A percentile compares a stretch with the other conserved stretches of the same genome.
These are phyloP conservation scores for Platypus cylindrus DNA, from an alignment of 2,888 invertebrate species.

Conservation along the genomic window DNA sequence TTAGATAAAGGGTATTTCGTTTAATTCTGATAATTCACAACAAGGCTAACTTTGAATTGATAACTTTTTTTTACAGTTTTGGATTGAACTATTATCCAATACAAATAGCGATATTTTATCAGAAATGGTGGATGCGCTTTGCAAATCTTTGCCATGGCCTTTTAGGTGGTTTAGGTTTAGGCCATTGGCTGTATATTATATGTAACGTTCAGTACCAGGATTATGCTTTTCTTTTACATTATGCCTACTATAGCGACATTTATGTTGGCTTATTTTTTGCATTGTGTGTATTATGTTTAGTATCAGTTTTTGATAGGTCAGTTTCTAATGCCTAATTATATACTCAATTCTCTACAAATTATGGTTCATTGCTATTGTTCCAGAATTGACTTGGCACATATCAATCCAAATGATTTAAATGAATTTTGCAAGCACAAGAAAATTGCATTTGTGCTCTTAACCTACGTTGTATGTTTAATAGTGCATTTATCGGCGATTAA, in stretches of 20 bases:
- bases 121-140: slow-evolving; percentile 41
- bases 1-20: slow-evolving; percentile 10
- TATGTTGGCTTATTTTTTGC: slow-evolving; percentile 41
- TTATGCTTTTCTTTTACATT: slow-evolving; percentile 28
- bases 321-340: slow-evolving; percentile 14
- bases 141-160: slow-evolving; percentile 47
- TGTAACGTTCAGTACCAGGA: slow-evolving; percentile 36
- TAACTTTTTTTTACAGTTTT: not conserved
- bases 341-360: not conserved
- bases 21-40: not conserved
- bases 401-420: slow-evolving; percentile 22
- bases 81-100: slow-evolving; percentile 33
- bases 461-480: slow-evolving; percentile 28
- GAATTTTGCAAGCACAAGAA: slow-evolving; percentile 27
- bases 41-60: not conserved
- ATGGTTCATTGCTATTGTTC: slow-evolving; percentile 15
- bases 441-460: slow-evolving; percentile 26
- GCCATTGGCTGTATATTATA: slow-evolving; percentile 45
- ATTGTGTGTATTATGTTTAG: slow-evolving; percentile 43
- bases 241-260: slow-evolving; percentile 31
- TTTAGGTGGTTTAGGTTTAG: slow-evolving; percentile 44
- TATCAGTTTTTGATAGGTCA: slow-evolving; percentile 49
- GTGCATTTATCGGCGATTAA: slow-evolving; percentile 29
- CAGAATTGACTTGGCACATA: slow-evolving; percentile 31
- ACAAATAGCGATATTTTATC: slow-evolving; percentile 41